These are phyloP conservation scores for Acronicta aceris DNA, from an alignment of 2,888 invertebrate species.

Conservation along the genomic window DNA sequence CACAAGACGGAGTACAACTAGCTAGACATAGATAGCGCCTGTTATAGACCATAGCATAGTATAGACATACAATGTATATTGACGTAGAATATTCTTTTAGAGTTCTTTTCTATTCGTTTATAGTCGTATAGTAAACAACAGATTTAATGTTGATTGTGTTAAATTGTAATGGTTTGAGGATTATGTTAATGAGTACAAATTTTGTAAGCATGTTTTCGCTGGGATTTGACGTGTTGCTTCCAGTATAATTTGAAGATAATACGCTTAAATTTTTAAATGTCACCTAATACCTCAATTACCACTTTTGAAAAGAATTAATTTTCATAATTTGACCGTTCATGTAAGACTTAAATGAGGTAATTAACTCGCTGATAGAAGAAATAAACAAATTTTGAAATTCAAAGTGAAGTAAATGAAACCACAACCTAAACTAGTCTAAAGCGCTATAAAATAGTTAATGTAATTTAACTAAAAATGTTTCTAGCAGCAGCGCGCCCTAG, in stretches of 20 bases:
- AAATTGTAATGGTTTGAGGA: slow-evolving; percentile 21
- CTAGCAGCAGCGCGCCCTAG: too few relatives aligned
- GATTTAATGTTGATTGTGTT: slow-evolving; percentile 34
- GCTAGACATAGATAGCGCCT: slow-evolving; percentile 38
- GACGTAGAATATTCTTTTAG: slow-evolving; percentile 17
- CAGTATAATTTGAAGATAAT: slow-evolving; percentile 17
- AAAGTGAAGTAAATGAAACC: too few relatives aligned
- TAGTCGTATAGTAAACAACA: slow-evolving; percentile 36
- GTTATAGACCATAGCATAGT: slow-evolving; percentile 46
- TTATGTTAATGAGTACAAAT: slow-evolving; percentile 50
- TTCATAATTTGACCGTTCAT: too few relatives aligned
- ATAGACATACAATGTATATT: slow-evolving; percentile 10
- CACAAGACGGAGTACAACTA: slow-evolving; percentile 43
- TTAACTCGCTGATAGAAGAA: too few relatives aligned
- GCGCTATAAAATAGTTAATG: too few relatives aligned
- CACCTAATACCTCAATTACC: too few relatives aligned
- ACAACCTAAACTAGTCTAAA: too few relatives aligned
- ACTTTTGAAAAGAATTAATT: not conserved
- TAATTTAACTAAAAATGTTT: too few relatives aligned
- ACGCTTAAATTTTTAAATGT: not conserved
- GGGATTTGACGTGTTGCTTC: slow-evolving; percentile 9
- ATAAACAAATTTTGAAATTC: too few relatives aligned
- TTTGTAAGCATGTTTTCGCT: slow-evolving; percentile 43
- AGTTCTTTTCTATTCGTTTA: slow-evolving; percentile 39
- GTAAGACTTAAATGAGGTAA: too few relatives aligned